Percentiles rank a stretch among this genome's conserved stretches.
phyloP scores from a whole-genome alignment of 2,888 invertebrate species.

The Heliconius sara region DNA sequence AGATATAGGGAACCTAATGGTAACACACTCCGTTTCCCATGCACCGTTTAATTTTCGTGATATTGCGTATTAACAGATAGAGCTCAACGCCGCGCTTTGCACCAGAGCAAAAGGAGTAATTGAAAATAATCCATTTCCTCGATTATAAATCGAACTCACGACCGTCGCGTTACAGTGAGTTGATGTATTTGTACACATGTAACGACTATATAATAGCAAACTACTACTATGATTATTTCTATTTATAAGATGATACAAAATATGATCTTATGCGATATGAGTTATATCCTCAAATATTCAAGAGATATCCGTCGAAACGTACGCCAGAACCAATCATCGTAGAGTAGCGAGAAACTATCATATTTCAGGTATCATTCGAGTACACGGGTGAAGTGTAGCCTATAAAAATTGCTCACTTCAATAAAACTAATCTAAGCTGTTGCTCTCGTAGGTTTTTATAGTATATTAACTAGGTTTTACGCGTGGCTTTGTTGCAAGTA shows the following conservation, averaged over 20 bases:
- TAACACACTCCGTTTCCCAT: no score
- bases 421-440: constrained; percentile 1
- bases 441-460: not conserved
- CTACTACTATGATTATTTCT: not conserved
- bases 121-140: no score
- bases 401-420: constrained; percentile 21
- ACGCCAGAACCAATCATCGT: constrained; percentile 39
- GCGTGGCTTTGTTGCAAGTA: no score
- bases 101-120: no score
- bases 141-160: no score
- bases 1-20: not conserved
- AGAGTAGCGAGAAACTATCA: constrained; percentile 36
- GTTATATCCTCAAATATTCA: constrained; percentile 3
- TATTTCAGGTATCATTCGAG: constrained; percentile 40
- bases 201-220: not conserved
- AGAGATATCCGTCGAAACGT: constrained; percentile 8
- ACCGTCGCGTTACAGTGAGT: no score
- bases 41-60: no score
- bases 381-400: constrained; percentile 9
- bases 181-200: not conserved
- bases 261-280: not conserved
- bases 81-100: not conserved
- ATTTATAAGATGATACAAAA: not conserved
- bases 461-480: not conserved
- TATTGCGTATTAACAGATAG: no score